These are phyloP conservation scores for Rissa tridactyla DNA, from an alignment of 2,113 vertebrate species.

Conservation along the genomic window DNA sequence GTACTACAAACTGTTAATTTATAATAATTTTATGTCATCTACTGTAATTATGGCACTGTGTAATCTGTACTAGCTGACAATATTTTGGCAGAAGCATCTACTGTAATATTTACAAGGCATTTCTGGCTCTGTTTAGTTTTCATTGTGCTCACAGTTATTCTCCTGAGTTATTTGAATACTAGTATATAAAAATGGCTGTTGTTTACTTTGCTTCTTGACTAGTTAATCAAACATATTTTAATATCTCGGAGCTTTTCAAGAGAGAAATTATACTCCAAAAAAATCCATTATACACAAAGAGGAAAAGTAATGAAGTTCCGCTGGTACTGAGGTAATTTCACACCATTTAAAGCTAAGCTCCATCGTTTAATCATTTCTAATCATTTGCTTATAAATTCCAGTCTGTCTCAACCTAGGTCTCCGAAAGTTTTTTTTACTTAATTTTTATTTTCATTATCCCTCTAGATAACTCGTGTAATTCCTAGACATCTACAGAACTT, in stretches of 20 bases:
- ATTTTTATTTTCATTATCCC: not conserved
- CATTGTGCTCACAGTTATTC: slow-evolving; percentile 47
- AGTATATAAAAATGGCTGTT: slow-evolving; percentile 41
- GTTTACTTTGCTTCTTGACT: slow-evolving; percentile 41
- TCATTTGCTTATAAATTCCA: not conserved
- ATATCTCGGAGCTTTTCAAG: slow-evolving; percentile 24
- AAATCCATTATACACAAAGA: slow-evolving; percentile 20
- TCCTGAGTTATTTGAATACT: slow-evolving; percentile 30
- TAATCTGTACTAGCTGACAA: slow-evolving; percentile 49
- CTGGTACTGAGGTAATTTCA: slow-evolving; percentile 38
- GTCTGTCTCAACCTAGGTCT: not conserved
- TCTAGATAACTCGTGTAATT: not conserved
- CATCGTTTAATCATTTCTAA: slow-evolving; percentile 15
- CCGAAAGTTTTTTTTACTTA: not conserved
- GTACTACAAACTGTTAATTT: slow-evolving; percentile 63
- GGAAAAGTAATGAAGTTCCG: slow-evolving; percentile 29
- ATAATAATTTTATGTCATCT: slow-evolving; percentile 60
- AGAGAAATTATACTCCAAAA: slow-evolving; percentile 21
- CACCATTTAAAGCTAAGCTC: slow-evolving; percentile 26
- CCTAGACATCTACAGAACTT: not conserved
- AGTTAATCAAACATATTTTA: slow-evolving; percentile 44
- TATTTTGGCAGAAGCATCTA: slow-evolving; percentile 57
- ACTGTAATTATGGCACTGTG: slow-evolving; percentile 50
- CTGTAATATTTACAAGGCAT: slow-evolving; percentile 63
- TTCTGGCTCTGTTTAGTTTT: slow-evolving; percentile 54